These are phyloP conservation scores for Chrysodeixis includens DNA, from an alignment of 2,888 invertebrate species.

Conservation along the genomic window DNA sequence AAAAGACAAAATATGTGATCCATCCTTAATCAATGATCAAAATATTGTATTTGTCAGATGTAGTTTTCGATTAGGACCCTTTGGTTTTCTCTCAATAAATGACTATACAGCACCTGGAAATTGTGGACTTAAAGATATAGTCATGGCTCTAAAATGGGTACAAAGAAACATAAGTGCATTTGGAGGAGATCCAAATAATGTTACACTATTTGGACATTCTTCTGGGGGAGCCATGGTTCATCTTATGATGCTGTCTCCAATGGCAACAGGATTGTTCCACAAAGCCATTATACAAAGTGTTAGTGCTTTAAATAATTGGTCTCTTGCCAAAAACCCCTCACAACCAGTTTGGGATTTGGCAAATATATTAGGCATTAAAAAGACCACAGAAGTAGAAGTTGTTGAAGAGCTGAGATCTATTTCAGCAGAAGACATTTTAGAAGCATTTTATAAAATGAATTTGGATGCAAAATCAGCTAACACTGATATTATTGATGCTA, in stretches of 20 bases:
- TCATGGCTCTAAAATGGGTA: conserved; percentile 83
- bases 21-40: conserved; percentile 74
- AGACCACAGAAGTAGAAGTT: conserved; percentile 70
- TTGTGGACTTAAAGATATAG: conserved; percentile 83
- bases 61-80: conserved; percentile 82
- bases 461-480: conserved; percentile 43
- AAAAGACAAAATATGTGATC: conserved; percentile 75
- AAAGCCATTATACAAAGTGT: conserved; percentile 85
- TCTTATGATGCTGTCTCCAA: conserved; percentile 84
- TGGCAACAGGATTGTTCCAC: conserved; percentile 84
- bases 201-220: conserved; percentile 85
- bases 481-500: conserved; percentile 68
- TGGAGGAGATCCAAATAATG: conserved; percentile 83
- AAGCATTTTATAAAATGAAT: conserved; percentile 61
- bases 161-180: conserved; percentile 79
- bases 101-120: conserved; percentile 84
- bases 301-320: conserved; percentile 82
- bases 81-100: conserved; percentile 83
- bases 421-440: conserved; percentile 71
- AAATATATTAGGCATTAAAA: conserved; percentile 71
- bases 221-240: conserved; percentile 85
- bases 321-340: conserved; percentile 76
- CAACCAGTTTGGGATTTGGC: conserved; percentile 72
- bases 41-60: conserved; percentile 81
- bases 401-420: conserved; percentile 74